Percentiles rank a stretch among this genome's conserved stretches.
These are phyloP conservation scores for Charina bottae DNA, from an alignment of 2,113 vertebrate genomes.

Conservation along the genomic window DNA sequence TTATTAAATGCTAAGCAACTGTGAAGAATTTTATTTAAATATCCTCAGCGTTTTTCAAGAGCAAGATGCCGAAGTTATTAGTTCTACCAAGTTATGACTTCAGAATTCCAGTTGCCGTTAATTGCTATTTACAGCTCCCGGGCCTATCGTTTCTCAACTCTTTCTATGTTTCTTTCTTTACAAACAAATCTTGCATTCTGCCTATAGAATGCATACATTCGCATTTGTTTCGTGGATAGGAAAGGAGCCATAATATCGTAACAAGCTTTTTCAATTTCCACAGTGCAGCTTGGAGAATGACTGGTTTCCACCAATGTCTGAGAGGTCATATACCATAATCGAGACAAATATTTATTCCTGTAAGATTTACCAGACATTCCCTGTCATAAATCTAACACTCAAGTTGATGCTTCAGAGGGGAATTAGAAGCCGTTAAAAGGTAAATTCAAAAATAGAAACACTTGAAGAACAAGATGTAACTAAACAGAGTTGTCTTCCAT, in stretches of 20 bases:
- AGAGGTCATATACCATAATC: neutral
- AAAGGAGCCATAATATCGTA: neutral
- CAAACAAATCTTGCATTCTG: neutral
- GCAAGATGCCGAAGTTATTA: neutral
- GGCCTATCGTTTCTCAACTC: neutral
- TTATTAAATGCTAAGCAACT: neutral
- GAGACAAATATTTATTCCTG: slow-evolving; percentile 4
- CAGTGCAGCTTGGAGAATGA: neutral
- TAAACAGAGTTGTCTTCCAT: slow-evolving; percentile 14
- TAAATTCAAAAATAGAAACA: slow-evolving; percentile 52
- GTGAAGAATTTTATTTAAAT: neutral
- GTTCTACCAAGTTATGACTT: neutral
- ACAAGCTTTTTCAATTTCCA: neutral
- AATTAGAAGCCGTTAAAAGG: slow-evolving; percentile 32
- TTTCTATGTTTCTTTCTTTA: neutral
- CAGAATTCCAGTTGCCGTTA: neutral
- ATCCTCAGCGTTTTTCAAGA: neutral
- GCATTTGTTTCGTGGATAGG: neutral
- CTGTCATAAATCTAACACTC: slow-evolving; percentile 37
- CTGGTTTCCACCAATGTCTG: neutral
- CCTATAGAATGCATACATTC: neutral
- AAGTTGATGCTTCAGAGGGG: slow-evolving; percentile 38
- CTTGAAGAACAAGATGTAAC: slow-evolving; percentile 32
- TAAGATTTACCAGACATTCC: slow-evolving; percentile 34
- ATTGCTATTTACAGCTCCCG: neutral